phyloP scores from a whole-genome alignment of 1,140 invertebrate species.

The Dendrolimus punctatus region DNA sequence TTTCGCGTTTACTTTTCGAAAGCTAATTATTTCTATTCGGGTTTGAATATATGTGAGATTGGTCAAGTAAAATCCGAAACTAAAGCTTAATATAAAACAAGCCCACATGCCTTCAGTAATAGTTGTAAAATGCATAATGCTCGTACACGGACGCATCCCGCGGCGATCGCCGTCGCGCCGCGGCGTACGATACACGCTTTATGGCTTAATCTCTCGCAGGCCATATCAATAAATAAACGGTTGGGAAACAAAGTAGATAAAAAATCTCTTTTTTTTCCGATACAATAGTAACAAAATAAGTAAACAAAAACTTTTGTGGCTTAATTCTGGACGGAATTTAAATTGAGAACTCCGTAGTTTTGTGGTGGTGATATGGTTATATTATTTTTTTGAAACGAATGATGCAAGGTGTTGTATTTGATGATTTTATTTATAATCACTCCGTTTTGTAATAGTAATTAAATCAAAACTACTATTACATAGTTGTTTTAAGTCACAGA shows the following conservation, averaged over 20 bases:
- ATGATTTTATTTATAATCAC: no score
- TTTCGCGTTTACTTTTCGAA: no score
- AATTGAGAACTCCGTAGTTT: background rate
- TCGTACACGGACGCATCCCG: slow-evolving; percentile 36
- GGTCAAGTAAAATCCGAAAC: background rate
- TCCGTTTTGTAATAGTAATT: no score
- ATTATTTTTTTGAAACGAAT: no score
- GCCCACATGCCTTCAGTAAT: slow-evolving; percentile 41
- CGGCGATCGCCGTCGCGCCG: slow-evolving; percentile 48
- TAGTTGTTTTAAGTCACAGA: no score
- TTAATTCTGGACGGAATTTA: background rate
- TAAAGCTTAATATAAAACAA: slow-evolving; percentile 25
- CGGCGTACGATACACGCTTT: slow-evolving; percentile 39
- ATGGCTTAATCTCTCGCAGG: slow-evolving; percentile 63
- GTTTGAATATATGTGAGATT: background rate
- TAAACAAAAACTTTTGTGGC: background rate
- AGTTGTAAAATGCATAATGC: slow-evolving; percentile 55
- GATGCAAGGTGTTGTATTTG: no score
- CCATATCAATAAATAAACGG: slow-evolving; percentile 61
- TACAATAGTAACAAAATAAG: slow-evolving; percentile 1
- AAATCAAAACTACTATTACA: no score
- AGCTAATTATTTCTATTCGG: no score
- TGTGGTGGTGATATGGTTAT: background rate
- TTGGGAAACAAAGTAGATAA: slow-evolving; percentile 43
- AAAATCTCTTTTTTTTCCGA: slow-evolving; percentile 1